A percentile compares a stretch with the other conserved stretches of the same genome.
Conservation (phyloP, 2,797 vertebrate genomes). For the Semaprochilodus insignis region DNA sequence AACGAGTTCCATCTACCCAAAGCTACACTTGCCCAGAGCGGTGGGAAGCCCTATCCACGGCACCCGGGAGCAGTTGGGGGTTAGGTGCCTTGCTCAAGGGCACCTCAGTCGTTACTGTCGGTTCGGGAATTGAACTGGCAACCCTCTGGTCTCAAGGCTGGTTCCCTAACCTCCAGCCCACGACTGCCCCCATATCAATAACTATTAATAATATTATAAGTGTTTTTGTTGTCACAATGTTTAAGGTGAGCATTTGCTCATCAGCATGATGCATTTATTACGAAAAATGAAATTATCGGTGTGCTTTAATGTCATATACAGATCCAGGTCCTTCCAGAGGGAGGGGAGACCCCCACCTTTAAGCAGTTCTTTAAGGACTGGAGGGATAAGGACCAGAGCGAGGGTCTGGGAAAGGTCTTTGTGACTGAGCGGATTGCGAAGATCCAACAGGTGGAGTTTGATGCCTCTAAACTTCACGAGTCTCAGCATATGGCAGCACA, state of each 20-base stretch:
- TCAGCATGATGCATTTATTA: neutral
- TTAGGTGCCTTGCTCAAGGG: no score
- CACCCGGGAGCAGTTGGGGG: no score
- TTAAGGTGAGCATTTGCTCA: neutral
- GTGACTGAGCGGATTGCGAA: conserved; percentile 88
- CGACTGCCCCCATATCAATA: no score
- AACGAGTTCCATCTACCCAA: no score
- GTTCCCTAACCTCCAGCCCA: no score
- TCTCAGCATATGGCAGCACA: conserved; percentile 89
- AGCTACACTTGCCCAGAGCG: no score
- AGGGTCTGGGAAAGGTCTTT: conserved; percentile 87
- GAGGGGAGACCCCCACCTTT: conserved; percentile 91
- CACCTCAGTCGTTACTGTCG: no score
- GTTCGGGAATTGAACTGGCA: no score
- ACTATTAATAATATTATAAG: no score
- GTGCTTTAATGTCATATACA: conserved; percentile 57
- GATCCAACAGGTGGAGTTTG: conserved; percentile 86
- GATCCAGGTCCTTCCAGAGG: conserved; percentile 93
- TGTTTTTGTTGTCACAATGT: neutral
- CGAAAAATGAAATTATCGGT: neutral
- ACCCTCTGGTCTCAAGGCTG: no score
- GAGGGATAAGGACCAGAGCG: conserved; percentile 87
- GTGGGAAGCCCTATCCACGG: no score
- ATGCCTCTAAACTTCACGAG: conserved; percentile 86
- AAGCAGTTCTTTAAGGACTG: conserved; percentile 91